Base-by-base conservation (phyloP, 2,888 invertebrate genomes). In the Leptinotarsa tumamoca region DNA sequence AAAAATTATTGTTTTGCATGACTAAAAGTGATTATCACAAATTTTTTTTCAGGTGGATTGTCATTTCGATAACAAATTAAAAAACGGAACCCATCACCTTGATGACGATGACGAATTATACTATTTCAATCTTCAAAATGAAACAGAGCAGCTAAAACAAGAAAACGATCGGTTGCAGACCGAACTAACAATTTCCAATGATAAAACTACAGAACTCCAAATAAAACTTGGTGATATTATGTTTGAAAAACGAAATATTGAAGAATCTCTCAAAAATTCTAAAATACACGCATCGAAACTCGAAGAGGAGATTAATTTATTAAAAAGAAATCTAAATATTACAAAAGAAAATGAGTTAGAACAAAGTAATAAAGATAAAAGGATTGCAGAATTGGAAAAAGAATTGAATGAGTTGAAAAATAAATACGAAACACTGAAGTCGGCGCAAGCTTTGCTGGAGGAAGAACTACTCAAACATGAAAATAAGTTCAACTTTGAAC, bases 401-500 rank as follows among this genome's bases (percentile, higher is more conserved):
- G 72, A 75, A 21, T 56, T 79, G 23, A 18, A 49, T 15, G 27
- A 67, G 51, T 33, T 78, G 43, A 74, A 74, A 63, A 52, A 73
- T 14, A 72, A 77, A 67, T 71, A 49, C 27, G 54, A 69, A n/a
- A 73, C 33, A 67, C 68, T 77, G 13, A 69, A 75, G 54, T 61
- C 58, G 10, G 68, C 67, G 14, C 58, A 74, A 43, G 52, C 63
- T 58, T 49, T 23, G 4, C 74, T 76, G n/a, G 71, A 77, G 27
- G 72, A 72, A 50, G 63, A 77, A 68, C 21, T 77, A 14, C 21
- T 10, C 23, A 67, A 76, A 51, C 18, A 67, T 18, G 71, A 66
- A 51, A 74, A 63, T 17, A 74, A 76, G 33, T 77, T 80, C 49
- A 75, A 77, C 51, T 80, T 80, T 50, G 78, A 80, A 72, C 2